phyloP scores from a whole-genome alignment of 1,140 invertebrate genomes.

The Amphibalanus amphitrite region DNA sequence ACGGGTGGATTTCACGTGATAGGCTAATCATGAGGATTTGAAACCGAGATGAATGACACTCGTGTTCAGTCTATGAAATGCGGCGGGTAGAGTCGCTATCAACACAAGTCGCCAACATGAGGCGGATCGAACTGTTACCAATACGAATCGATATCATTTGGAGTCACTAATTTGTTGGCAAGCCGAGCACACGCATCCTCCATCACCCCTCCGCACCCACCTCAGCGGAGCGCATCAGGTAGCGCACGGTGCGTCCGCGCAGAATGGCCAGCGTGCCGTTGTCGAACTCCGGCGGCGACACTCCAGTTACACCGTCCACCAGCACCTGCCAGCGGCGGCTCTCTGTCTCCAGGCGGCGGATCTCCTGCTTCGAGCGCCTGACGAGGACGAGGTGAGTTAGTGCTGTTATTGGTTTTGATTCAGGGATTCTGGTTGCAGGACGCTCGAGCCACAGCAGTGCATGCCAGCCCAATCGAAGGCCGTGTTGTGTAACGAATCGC shows the following conservation, averaged over 20 bases:
- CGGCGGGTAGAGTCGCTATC: too few relatives aligned
- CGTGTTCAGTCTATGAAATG: too few relatives aligned
- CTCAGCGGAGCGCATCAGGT: constrained; percentile 16
- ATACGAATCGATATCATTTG: too few relatives aligned
- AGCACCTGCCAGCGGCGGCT: constrained; percentile 49
- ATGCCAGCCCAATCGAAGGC: too few relatives aligned
- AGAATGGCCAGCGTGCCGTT: constrained; percentile 83
- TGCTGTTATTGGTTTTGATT: too few relatives aligned
- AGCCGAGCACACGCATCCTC: not conserved
- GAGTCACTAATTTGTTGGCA: not conserved
- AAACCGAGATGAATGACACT: too few relatives aligned
- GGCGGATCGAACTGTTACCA: not conserved
- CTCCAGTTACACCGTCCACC: constrained; percentile 70
- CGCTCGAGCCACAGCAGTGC: too few relatives aligned
- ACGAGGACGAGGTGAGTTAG: too few relatives aligned
- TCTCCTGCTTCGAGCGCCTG: constrained; percentile 53
- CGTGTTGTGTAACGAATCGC: too few relatives aligned
- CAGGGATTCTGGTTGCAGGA: too few relatives aligned
- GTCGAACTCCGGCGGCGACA: constrained; percentile 62
- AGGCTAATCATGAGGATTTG: too few relatives aligned
- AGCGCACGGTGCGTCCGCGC: constrained; percentile 69
- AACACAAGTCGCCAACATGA: not conserved
- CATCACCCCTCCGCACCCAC: not conserved
- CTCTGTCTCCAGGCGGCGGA: constrained; percentile 74
- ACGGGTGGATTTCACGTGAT: too few relatives aligned